Conservation (phyloP, 2,888 invertebrate genomes). For the Sisyra nigra region DNA sequence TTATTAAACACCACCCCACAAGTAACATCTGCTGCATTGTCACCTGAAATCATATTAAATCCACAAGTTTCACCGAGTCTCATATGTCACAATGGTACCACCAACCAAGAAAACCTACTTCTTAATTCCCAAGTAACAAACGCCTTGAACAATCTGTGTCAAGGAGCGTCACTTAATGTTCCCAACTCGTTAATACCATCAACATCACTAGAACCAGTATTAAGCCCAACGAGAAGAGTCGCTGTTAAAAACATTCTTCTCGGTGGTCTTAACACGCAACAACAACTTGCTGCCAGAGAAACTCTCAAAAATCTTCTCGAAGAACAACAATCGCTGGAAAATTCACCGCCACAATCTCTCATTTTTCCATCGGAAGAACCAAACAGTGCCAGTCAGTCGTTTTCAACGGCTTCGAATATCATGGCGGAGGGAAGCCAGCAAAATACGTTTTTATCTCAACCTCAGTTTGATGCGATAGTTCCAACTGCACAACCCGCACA, state of each 20-base stretch:
- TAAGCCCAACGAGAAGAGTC: conserved; percentile 30
- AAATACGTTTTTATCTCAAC: neutral
- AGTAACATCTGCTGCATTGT: conserved; percentile 16
- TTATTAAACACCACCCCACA: neutral
- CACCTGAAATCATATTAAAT: conserved; percentile 43
- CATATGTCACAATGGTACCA: conserved; percentile 27
- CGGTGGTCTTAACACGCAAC: conserved; percentile 49
- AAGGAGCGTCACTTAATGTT: conserved; percentile 11
- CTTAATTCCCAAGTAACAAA: conserved; percentile 13
- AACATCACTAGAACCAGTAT: conserved; percentile 6
- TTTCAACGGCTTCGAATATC: neutral
- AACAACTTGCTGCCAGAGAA: conserved; percentile 37
- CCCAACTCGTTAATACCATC: conserved; percentile 6
- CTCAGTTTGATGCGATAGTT: neutral
- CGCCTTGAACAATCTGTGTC: conserved; percentile 16
- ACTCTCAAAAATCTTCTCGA: conserved; percentile 30
- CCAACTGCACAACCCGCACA: neutral
- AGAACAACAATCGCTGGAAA: conserved; percentile 20
- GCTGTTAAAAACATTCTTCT: conserved; percentile 61
- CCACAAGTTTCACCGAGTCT: conserved; percentile 42
- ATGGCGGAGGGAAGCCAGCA: neutral
- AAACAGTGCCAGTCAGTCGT: neutral
- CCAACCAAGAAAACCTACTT: conserved; percentile 16
- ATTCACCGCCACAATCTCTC: neutral
- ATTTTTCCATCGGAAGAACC: neutral